Evolutionary conservation across 2,113 vertebrate genomes (phyloP).

Genomic region (Rattus norvegicus): DNA sequence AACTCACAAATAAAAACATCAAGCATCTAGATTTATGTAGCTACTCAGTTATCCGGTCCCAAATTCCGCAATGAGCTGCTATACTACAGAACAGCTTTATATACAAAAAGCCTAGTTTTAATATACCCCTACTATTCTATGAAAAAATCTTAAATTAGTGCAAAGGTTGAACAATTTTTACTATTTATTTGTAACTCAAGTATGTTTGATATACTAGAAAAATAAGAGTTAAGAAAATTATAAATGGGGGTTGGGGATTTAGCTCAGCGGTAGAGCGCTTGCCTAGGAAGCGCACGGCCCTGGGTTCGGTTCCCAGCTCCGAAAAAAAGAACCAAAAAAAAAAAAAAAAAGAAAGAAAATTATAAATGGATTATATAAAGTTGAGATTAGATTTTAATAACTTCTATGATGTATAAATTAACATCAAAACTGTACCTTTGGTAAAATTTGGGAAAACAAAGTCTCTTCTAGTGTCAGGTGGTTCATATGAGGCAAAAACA

Average conservation of each 20-base stretch:
- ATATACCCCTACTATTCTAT: neutral
- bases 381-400: neutral
- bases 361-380: slow-evolving; percentile 30
- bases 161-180: neutral
- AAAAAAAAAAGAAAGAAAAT: too few species aligned
- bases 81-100: neutral
- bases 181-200: slow-evolving; percentile 21
- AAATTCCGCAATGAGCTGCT: neutral
- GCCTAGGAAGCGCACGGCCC: too few species aligned
- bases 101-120: neutral
- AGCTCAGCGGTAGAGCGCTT: too few species aligned
- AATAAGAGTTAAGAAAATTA: neutral
- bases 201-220: slow-evolving; percentile 5
- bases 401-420: neutral
- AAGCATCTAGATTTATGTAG: neutral
- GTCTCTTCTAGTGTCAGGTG: slow-evolving; percentile 89
- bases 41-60: neutral
- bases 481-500: slow-evolving; percentile 95
- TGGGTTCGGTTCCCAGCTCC: too few species aligned
- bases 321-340: too few species aligned
- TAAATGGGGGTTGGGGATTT: too few species aligned
- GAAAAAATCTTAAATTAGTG: neutral
- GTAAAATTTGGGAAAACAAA: slow-evolving; percentile 93
- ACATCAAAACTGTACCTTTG: slow-evolving; percentile 89
- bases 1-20: neutral